Conservation (phyloP, 2,888 invertebrate species). For the Cataglyphis rosenhaueri region DNA sequence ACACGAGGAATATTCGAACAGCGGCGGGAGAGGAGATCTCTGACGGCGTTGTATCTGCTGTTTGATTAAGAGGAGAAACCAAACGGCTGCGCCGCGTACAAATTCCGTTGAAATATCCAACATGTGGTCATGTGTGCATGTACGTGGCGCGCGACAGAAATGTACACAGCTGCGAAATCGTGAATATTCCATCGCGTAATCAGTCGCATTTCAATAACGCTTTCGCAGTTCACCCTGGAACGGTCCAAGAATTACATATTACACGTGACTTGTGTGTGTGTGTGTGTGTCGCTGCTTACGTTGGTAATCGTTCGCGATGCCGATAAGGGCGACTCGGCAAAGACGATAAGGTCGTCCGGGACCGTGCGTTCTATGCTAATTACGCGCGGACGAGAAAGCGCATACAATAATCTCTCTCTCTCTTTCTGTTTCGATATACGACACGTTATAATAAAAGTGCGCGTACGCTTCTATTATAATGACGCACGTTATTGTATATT, state of each 20-base stretch:
- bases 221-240: neutral
- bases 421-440: neutral
- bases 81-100: slow-evolving; percentile 26
- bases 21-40: neutral
- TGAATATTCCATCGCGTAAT: slow-evolving; percentile 49
- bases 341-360: slow-evolving; percentile 31
- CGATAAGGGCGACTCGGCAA: slow-evolving; percentile 9
- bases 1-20: slow-evolving; percentile 14
- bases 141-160: neutral
- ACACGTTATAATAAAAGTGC: neutral
- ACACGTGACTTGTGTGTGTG: slow-evolving; percentile 11
- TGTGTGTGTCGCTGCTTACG: neutral
- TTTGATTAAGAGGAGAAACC: slow-evolving; percentile 35
- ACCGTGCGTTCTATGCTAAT: slow-evolving; percentile 22
- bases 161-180: slow-evolving; percentile 41
- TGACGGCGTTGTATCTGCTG: slow-evolving; percentile 11
- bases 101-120: slow-evolving; percentile 47
- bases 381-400: slow-evolving; percentile 9
- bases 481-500: slow-evolving; percentile 30
- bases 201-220: slow-evolving; percentile 32
- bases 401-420: neutral
- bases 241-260: slow-evolving; percentile 46
- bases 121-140: neutral
- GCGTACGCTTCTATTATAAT: neutral
- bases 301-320: neutral